Percentiles rank a stretch among this genome's conserved stretches.
Evolutionary conservation across 2,888 invertebrate genomes (phyloP).

Genomic region (Eupithecia exiguata): DNA sequence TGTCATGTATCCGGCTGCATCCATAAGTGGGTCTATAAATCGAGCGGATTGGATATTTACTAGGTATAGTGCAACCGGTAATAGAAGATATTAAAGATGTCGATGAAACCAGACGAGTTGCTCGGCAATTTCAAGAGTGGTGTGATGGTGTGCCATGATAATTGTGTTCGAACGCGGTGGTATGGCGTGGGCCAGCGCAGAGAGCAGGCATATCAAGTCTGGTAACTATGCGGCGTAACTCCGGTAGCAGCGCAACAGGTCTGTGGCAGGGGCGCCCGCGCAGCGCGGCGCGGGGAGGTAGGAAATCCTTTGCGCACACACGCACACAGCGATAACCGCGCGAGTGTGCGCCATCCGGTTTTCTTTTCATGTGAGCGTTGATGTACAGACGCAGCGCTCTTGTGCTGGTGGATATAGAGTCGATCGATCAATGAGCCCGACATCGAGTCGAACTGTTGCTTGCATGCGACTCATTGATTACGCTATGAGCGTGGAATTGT

Average conservation of each 20-base stretch:
- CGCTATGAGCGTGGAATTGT: slow-evolving; percentile 83
- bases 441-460: slow-evolving; percentile 76
- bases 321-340: slow-evolving; percentile 59
- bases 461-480: slow-evolving; percentile 84
- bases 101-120: slow-evolving; percentile 74
- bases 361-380: slow-evolving; percentile 67
- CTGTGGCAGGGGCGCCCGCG: slow-evolving; percentile 75
- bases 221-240: slow-evolving; percentile 84
- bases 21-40: slow-evolving; percentile 70
- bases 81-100: slow-evolving; percentile 75
- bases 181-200: slow-evolving; percentile 63
- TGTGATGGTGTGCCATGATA: slow-evolving; percentile 65
- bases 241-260: slow-evolving; percentile 84
- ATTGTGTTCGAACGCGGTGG: slow-evolving; percentile 71
- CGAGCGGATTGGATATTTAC: slow-evolving; percentile 70
- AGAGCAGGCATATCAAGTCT: slow-evolving; percentile 79
- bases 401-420: slow-evolving; percentile 72
- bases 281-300: slow-evolving; percentile 75
- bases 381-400: slow-evolving; percentile 56
- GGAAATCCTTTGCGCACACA: slow-evolving; percentile 79
- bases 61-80: slow-evolving; percentile 68
- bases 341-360: slow-evolving; percentile 81
- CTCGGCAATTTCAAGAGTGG: slow-evolving; percentile 77
- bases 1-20: slow-evolving; percentile 77
- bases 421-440: slow-evolving; percentile 84